These are phyloP conservation scores for Hymenopus coronatus DNA, from an alignment of 2,888 invertebrate species.

Conservation along the genomic window DNA sequence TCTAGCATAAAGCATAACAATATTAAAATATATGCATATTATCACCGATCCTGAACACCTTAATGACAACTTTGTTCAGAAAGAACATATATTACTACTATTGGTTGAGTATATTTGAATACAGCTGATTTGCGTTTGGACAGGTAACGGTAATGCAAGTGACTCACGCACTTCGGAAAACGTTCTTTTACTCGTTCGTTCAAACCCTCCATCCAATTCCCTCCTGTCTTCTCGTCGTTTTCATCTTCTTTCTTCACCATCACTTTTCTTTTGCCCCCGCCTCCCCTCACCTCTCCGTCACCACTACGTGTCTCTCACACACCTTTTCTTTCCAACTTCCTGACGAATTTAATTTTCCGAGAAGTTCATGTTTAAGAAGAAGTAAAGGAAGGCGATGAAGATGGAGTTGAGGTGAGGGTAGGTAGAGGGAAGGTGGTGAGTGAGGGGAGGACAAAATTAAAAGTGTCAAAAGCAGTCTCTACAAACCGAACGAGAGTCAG, in stretches of 20 bases:
- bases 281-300: not conserved
- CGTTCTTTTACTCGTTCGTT: not conserved
- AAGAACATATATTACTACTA: fast-evolving
- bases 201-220: constrained; percentile 12
- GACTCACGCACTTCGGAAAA: not conserved
- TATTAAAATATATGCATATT: no score
- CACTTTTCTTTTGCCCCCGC: not conserved
- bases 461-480: constrained; percentile 35
- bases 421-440: constrained; percentile 6
- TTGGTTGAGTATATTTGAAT: no score
- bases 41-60: no score
- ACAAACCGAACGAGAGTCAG: constrained; percentile 9
- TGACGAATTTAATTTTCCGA: constrained; percentile 35
- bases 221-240: constrained; percentile 17
- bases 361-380: constrained; percentile 34
- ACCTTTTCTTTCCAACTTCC: constrained; percentile 26
- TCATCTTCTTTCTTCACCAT: not conserved
- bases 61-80: no score
- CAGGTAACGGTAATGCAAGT: not conserved
- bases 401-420: constrained; percentile 7
- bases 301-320: constrained; percentile 27
- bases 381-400: constrained; percentile 16
- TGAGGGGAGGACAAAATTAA: constrained; percentile 32
- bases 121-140: not conserved
- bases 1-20: no score